Conservation (phyloP, 1,140 invertebrate species). For the Heterodera schachtii region DNA sequence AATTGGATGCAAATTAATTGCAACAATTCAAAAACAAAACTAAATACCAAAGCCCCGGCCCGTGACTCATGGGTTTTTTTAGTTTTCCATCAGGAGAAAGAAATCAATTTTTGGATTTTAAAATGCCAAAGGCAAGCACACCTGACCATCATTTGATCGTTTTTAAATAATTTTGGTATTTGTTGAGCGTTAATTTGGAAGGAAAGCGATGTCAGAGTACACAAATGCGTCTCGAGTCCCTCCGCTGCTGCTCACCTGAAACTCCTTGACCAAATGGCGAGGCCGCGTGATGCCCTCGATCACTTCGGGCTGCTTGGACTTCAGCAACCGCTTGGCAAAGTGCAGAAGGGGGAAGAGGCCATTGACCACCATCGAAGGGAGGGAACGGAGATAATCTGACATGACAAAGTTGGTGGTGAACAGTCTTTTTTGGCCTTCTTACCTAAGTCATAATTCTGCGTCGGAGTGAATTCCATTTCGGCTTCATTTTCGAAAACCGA, state of each 20-base stretch:
- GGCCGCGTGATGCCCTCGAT: constrained; percentile 40
- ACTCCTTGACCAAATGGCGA: constrained; percentile 36
- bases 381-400: constrained; percentile 29
- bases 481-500: constrained; percentile 17
- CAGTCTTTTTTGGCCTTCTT: too few relatives aligned
- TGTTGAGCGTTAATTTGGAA: too few relatives aligned
- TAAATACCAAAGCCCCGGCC: too few relatives aligned
- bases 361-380: constrained; percentile 30
- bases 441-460: constrained; percentile 36
- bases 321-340: constrained; percentile 34
- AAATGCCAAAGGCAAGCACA: too few relatives aligned
- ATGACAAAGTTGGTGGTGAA: not conserved
- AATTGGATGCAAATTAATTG: not conserved
- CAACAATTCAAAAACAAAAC: not conserved
- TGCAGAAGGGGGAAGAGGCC: constrained; percentile 29
- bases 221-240: too few relatives aligned
- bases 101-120: too few relatives aligned
- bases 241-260: constrained; percentile 9
- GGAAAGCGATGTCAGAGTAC: too few relatives aligned
- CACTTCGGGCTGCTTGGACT: constrained; percentile 36
- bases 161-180: too few relatives aligned
- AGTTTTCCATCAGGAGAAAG: too few relatives aligned
- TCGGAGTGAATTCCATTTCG: constrained; percentile 29
- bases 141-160: too few relatives aligned
- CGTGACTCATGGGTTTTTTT: too few relatives aligned